Evolutionary conservation across 2,113 vertebrate genomes (phyloP).

Genomic region (Microcebus griseorufus): DNA sequence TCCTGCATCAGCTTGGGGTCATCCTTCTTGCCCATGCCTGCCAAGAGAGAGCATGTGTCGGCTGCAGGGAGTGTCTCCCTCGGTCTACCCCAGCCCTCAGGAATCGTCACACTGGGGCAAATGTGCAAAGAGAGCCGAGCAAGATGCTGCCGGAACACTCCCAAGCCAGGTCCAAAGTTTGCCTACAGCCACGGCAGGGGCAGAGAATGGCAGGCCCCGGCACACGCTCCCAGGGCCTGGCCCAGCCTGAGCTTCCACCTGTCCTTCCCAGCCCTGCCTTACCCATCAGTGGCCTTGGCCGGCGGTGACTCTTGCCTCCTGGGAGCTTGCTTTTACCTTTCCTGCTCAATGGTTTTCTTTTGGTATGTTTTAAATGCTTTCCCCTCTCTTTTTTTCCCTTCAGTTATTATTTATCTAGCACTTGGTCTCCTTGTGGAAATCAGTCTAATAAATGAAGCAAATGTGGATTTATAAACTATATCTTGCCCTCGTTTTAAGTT

Average conservation of each 20-base stretch:
- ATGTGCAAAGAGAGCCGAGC: slow-evolving; percentile 89
- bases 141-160: slow-evolving; percentile 87
- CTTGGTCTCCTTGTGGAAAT: background rate
- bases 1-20: slow-evolving; percentile 99
- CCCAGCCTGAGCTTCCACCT: accelerated
- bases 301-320: background rate
- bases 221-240: background rate
- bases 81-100: slow-evolving; percentile 56
- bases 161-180: slow-evolving; percentile 81
- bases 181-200: slow-evolving; percentile 66
- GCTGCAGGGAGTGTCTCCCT: background rate
- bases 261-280: background rate
- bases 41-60: slow-evolving; percentile 66
- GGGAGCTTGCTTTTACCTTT: background rate
- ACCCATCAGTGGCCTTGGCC: background rate
- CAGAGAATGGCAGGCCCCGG: slow-evolving; percentile 23
- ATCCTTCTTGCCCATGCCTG: slow-evolving; percentile 99
- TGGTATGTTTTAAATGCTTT: background rate
- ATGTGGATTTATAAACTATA: background rate
- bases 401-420: background rate
- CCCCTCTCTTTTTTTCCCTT: background rate
- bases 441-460: background rate
- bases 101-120: slow-evolving; percentile 82
- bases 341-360: background rate
- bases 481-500: background rate